Evolutionary conservation across 92 coral and sea anemone species (phyloP), one percentile per base, ranked within the genome.

Genomic region (Epizoanthus illoricatus): DNA sequence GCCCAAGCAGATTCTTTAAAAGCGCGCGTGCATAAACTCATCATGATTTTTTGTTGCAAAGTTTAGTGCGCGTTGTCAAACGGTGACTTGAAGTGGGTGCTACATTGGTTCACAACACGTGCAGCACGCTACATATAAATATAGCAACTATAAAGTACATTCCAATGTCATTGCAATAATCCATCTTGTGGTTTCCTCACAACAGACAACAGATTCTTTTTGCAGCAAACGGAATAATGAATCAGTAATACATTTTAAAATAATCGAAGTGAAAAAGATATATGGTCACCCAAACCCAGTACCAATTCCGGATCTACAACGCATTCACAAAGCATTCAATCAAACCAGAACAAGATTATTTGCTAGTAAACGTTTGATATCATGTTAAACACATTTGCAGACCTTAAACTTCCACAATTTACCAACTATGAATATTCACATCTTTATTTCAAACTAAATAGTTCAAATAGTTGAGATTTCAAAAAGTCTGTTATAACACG

Each of bases 401-500:
- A 62, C n/a, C 17, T 18, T 11, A 63, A 57, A 64, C 21, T 43
- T 78, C 45, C 39, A 62, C 5, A 61, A 24, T 40, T 20, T 62
- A 3, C 20, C 20, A 12, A 12, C 13, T 70, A n/a, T 11, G 52
- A 63, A 28, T 17, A 78, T 42, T 78, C 60, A 78, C 40, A 21
- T 62, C 13, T 63, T 12, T 33, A 65, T 65, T 65, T 7, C 56
- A 52, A 52, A n/a, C 39, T 8, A 70, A 64, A 33, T 74, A 55
- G 40, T 61, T 43, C 16, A 78, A 78, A 76, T 78, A 63, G 71
- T 64, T 78, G 45, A 64, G 28, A 63, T 78, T 78, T 15, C 41
- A 20, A 10, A 9, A 43, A 78, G 71, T 42, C 15, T 78, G 13
- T 63, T 52, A 52, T 16, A 52, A 52, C 56, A 10, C 33, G 28